Conservation (phyloP, 2,113 vertebrate genomes). For the Holacanthus passer region DNA sequence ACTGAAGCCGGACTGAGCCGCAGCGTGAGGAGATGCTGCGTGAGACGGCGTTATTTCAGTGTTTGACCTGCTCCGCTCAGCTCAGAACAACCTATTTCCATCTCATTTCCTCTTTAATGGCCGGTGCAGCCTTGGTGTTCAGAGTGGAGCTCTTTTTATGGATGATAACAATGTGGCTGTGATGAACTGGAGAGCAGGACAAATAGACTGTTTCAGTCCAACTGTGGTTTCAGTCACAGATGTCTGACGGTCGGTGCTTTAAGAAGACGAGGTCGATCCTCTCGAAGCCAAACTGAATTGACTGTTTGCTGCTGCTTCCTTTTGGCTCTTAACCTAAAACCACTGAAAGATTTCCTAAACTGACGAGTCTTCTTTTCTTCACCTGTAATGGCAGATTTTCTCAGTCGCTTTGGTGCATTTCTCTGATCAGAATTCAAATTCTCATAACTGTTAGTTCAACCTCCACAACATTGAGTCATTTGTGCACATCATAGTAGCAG, state of each 20-base stretch:
- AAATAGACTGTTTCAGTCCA: background rate
- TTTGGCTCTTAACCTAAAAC: background rate
- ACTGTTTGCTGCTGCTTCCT: background rate
- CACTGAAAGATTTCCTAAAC: no score
- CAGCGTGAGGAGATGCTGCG: background rate
- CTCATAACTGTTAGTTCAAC: no score
- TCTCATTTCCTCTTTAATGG: background rate
- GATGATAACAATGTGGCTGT: background rate
- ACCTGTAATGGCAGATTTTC: no score
- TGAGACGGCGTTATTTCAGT: background rate
- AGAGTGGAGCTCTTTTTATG: background rate
- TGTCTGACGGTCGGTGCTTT: background rate
- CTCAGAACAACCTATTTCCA: background rate
- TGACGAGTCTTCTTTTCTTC: no score
- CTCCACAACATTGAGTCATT: no score
- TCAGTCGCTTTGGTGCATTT: no score
- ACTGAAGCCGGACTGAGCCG: background rate
- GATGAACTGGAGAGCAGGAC: background rate
- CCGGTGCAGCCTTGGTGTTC: background rate
- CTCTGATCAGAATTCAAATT: no score
- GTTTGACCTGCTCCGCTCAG: slow-evolving; percentile 28
- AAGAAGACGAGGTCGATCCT: background rate
- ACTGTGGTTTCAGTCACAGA: background rate
- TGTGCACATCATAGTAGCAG: no score
- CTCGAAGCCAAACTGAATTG: background rate